Evolutionary conservation across 2,113 vertebrate genomes (phyloP), one percentile per base, ranked within the genome.

Genomic region (Neomonachus schauinslandi): DNA sequence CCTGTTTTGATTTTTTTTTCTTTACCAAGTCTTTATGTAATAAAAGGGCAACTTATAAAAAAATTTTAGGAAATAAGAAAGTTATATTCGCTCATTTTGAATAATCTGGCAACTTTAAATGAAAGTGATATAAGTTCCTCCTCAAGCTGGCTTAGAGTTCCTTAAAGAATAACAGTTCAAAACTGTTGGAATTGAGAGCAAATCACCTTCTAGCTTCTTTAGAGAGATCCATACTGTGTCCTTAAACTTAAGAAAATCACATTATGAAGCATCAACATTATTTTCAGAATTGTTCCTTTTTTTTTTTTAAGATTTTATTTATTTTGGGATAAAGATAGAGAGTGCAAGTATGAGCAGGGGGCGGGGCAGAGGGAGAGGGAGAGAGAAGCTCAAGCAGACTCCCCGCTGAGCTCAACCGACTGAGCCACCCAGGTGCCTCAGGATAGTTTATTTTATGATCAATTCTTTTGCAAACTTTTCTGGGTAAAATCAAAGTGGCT

Each of bases 101-200:
- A 61, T 39, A 95, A 91, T 36, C 57, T 65, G 33, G n/a, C 95
- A 95, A 97, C 72, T 95, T 94, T 93, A 90, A 97, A 91, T 91
- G 79, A 92, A 97, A 97, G 22, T 61, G 1, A 71, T 69, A 14
- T n/a, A 80, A 74, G 31, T 97, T 94, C 83, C 24, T 84, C 24
- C 14, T 95, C 36, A 9, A 90, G 42, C 39, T 5, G 74, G 19
- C 55, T 14, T 82, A 89, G 42, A 87, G 79, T 67, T 89, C 14
- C n/a, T 93, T 93, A 96, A 94, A 91, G 36, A 87, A 89, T 82
- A 80, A 82, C 93, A 94, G 42, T 82, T 91, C 31, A 89, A 89
- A 95, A 89, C 65, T 42, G 1, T 74, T 93, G 1, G 7, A 88
- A 59, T 15, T 82, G 24, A 89, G 8, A 19, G 42, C 89, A 94